A percentile compares a stretch with the other conserved stretches of the same genome.
Conservation (phyloP, 2,797 vertebrate species). For the Melanotaenia pygmaea region DNA sequence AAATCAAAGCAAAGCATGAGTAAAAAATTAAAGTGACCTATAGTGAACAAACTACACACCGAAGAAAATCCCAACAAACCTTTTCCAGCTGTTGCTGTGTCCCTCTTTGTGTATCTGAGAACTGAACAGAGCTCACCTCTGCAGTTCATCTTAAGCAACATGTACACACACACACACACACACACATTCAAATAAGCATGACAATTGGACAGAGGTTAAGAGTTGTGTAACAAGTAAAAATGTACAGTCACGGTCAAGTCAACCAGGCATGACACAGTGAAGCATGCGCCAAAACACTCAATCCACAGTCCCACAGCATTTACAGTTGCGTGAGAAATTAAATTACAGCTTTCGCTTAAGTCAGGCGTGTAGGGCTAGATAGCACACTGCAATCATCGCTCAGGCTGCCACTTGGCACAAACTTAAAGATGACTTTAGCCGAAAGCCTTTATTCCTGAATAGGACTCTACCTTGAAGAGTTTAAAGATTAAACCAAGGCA, state of each 20-base stretch:
- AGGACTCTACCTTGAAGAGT: background rate
- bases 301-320: background rate
- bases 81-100: constrained; percentile 10
- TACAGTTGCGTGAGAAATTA: background rate
- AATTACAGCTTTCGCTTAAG: background rate
- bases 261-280: constrained; percentile 41
- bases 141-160: constrained; percentile 29
- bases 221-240: constrained; percentile 58
- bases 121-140: constrained; percentile 7
- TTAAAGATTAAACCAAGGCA: background rate
- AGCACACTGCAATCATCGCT: background rate
- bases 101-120: constrained; percentile 10
- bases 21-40: background rate
- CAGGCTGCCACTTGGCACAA: background rate
- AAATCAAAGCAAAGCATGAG: background rate
- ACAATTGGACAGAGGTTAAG: constrained; percentile 62
- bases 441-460: background rate
- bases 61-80: constrained; percentile 36
- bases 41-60: background rate
- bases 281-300: constrained; percentile 9
- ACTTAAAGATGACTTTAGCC: fast-evolving
- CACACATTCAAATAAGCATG: background rate
- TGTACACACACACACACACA: constrained; percentile 1
- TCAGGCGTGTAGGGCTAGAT: background rate
- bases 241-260: constrained; percentile 27